phyloP scores from a whole-genome alignment of 2,797 vertebrate genomes.

The Smutsia gigantea region DNA sequence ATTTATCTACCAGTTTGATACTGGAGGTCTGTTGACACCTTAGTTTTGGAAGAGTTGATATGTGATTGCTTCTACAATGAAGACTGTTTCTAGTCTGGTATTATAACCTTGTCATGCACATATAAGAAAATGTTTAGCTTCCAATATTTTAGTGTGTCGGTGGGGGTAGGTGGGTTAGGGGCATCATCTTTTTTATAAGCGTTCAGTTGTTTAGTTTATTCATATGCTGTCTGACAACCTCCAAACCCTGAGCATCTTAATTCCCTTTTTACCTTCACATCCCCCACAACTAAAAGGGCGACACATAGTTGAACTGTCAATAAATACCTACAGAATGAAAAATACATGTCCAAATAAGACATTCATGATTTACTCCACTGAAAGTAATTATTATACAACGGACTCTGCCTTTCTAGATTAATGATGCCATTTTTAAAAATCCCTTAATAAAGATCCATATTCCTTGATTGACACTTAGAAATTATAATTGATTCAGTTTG shows the following conservation, averaged over 20 bases:
- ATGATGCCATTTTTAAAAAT: background rate
- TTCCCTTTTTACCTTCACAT: background rate
- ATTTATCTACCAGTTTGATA: constrained; percentile 29
- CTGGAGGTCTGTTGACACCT: background rate
- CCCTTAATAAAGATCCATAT: background rate
- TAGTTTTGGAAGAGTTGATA: background rate
- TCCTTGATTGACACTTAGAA: background rate
- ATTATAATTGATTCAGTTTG: background rate
- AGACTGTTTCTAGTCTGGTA: background rate
- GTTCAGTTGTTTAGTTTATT: background rate
- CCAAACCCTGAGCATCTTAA: background rate
- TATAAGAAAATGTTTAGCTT: background rate
- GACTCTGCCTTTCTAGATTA: background rate
- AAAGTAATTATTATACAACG: background rate
- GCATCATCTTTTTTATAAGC: background rate
- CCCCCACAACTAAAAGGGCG: background rate
- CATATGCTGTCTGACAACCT: background rate
- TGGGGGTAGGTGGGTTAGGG: no score
- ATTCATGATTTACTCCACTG: background rate
- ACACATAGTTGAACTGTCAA: background rate
- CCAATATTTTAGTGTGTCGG: background rate
- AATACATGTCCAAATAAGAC: background rate
- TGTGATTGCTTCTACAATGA: background rate
- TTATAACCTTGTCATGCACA: background rate
- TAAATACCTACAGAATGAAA: background rate